Percentiles rank a stretch among this genome's conserved stretches.
phyloP scores from a whole-genome alignment of 2,797 vertebrate genomes.

The Coluber constrictor region DNA sequence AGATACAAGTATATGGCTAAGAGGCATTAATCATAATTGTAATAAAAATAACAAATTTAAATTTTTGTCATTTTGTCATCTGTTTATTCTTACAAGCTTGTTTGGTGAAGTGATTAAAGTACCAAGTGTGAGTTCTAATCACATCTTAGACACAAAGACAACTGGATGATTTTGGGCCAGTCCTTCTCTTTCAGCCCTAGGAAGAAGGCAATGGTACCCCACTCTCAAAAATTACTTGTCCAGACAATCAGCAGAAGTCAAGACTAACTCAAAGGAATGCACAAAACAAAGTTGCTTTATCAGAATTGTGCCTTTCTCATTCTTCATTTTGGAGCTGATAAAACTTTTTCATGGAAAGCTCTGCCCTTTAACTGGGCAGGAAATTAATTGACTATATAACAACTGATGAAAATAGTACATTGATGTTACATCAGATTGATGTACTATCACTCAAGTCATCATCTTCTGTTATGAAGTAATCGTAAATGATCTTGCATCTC shows the following conservation, averaged over 20 bases:
- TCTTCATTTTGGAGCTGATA: neutral
- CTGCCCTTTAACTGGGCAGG: neutral
- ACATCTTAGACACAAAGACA: neutral
- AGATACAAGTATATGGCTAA: neutral
- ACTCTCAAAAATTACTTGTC: neutral
- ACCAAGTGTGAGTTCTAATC: neutral
- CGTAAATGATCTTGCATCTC: neutral
- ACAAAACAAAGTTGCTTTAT: neutral
- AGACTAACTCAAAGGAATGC: neutral
- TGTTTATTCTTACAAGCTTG: neutral
- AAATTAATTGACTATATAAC: neutral
- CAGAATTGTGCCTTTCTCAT: neutral
- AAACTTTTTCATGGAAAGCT: neutral
- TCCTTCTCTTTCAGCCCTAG: neutral
- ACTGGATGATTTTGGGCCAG: neutral
- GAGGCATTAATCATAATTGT: neutral
- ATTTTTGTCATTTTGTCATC: neutral
- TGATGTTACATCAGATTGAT: neutral
- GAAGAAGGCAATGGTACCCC: neutral
- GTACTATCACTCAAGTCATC: neutral
- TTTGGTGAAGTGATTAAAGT: neutral
- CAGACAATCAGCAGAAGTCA: neutral
- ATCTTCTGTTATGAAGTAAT: neutral
- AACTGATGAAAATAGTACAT: neutral
- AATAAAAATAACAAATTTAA: neutral